These are phyloP conservation scores for Lophius piscatorius DNA, from an alignment of 2,113 vertebrate species.

Conservation along the genomic window DNA sequence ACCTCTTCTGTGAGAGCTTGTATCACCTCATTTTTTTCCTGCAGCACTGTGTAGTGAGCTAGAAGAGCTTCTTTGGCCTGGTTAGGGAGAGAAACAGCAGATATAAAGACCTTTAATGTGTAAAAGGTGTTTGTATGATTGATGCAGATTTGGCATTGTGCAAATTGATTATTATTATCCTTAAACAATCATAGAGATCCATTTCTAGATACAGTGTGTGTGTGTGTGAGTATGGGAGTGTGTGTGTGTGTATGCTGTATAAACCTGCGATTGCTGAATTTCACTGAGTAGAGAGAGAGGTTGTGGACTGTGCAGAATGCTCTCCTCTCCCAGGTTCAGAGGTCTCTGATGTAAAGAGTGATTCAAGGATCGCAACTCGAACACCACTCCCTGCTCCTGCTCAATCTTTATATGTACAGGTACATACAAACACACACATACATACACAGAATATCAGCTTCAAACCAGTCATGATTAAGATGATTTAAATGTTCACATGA, in stretches of 20 bases:
- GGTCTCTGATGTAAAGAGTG: conserved; percentile 75
- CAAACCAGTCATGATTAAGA: neutral
- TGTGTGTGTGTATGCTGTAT: conserved; percentile 23
- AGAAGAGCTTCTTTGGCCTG: conserved; percentile 77
- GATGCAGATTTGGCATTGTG: neutral
- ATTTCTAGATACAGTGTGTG: neutral
- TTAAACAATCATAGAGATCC: too few species aligned
- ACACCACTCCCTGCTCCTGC: conserved; percentile 80
- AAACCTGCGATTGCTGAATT: conserved; percentile 84
- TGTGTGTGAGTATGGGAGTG: neutral
- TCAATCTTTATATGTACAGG: conserved; percentile 75
- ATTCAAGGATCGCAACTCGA: conserved; percentile 81
- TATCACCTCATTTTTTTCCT: conserved; percentile 76
- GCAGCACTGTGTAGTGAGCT: conserved; percentile 75
- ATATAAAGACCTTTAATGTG: neutral
- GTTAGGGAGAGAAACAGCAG: conserved; percentile 12
- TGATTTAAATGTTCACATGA: neutral
- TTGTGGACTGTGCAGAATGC: conserved; percentile 65
- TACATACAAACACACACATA: conserved; percentile 27
- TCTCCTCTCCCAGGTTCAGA: conserved; percentile 76
- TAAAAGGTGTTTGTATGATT: neutral
- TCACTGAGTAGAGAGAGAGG: conserved; percentile 81
- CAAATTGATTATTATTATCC: too few species aligned
- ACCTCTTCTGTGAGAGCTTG: conserved; percentile 75
- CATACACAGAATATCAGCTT: conserved; percentile 4